Evolutionary conservation across 2,113 vertebrate species (phyloP), one percentile per base, ranked within the genome.

Genomic region (Tympanuchus pallidicinctus): DNA sequence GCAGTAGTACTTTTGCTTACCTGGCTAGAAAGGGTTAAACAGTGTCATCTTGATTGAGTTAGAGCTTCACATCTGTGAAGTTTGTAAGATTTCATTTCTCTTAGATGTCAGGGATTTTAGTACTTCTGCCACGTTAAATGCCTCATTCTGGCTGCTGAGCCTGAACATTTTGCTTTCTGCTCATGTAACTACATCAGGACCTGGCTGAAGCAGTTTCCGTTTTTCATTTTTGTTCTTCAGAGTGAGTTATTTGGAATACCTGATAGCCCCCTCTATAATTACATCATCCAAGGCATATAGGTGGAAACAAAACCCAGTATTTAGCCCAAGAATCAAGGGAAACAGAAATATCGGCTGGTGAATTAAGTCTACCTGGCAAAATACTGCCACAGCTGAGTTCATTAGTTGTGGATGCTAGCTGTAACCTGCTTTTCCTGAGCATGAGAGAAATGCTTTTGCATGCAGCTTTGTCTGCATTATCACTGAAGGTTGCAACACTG

Each of bases 111-210:
- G 59, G 7, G 27, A 63, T 63, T 56, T 47, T 27, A 15, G 60
- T 59, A 2, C 32, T 34, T 63, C 42, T 81, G 38, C 21, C 82
- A 18, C 48, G 20, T 34, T 24, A 71, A 32, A 2, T 76, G 56
- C 30, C n/a, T 1, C 2, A 1, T 32, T 57, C 34, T 40, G 59
- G 50, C 43, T 63, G 28, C 54, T 50, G 48, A 11, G n/a, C 50
- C 56, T 60, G 32, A 18, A 19, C 16, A 1, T 17, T 34, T 2
- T 8, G 25, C 8, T 54, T 60, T 64, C 43, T 71, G 30, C 36
- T 42, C 19, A 0, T 34, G 2, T 30, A 22, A 14, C 30, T 2
- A 1, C 24, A 10, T 0, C 0, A 73, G 60, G 16, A 7, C 14
- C 42, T 72, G 76, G 57, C 36, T 79, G 52, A 47, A 84, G 48